These are phyloP conservation scores for Philotrypesis tridentata DNA, from an alignment of 1,140 invertebrate genomes.

Conservation along the genomic window DNA sequence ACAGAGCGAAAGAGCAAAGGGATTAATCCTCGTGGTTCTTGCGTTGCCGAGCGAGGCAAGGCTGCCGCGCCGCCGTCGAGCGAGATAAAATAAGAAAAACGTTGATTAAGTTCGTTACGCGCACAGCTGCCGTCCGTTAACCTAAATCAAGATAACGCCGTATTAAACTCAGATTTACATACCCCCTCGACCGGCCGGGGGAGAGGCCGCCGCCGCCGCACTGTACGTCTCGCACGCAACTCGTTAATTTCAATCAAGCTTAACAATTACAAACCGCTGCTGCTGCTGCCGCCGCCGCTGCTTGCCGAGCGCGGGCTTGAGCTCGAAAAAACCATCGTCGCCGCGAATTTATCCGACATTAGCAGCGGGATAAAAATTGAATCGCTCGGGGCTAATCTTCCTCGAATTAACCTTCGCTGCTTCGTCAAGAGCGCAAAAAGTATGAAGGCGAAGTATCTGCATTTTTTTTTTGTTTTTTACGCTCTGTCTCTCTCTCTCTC, in stretches of 20 bases:
- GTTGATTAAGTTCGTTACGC: not conserved
- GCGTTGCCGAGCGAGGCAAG: too few relatives aligned
- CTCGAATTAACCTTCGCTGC: not conserved
- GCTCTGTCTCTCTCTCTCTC: too few relatives aligned
- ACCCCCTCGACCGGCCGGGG: too few relatives aligned
- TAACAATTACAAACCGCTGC: slow-evolving; percentile 18
- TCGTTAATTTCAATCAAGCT: slow-evolving; percentile 4
- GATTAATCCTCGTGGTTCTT: not conserved
- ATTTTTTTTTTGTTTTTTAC: not conserved
- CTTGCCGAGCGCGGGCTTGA: too few relatives aligned
- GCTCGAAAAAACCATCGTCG: not conserved
- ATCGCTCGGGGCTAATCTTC: not conserved
- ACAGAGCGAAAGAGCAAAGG: too few relatives aligned
- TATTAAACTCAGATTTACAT: not conserved
- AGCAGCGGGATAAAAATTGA: not conserved
- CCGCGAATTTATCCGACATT: not conserved
- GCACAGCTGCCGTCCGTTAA: not conserved
- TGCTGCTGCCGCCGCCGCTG: too few relatives aligned
- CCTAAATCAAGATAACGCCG: not conserved
- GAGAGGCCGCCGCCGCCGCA: not conserved
- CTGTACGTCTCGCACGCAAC: not conserved
- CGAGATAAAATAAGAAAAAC: not conserved
- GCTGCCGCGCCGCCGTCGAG: too few relatives aligned
- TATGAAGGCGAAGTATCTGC: not conserved
- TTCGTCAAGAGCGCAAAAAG: not conserved